Evolutionary conservation across 2,113 vertebrate genomes (phyloP), one percentile per base, ranked within the genome.

Genomic region (Callorhinus ursinus): DNA sequence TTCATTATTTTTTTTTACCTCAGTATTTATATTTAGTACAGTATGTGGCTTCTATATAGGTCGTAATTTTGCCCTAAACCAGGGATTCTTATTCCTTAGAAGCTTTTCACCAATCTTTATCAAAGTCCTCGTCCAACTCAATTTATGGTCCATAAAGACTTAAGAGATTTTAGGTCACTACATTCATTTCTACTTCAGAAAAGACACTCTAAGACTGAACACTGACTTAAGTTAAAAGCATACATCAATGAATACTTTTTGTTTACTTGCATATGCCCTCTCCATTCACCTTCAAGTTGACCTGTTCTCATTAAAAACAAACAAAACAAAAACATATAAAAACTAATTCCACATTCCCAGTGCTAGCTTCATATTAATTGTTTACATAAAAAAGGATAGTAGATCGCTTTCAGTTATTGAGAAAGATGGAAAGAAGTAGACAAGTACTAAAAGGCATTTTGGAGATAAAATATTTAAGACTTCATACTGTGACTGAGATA

Each of bases 51-150:
- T 84, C 57, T 84, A 80, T 21, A 74, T 4, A 93, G 33, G 46
- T 77, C 46, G 94, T 26, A 18, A 93, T 57, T 97, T 94, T 95
- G 19, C 51, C 79, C 53, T 59, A 28, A 1, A 49, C 39, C 74
- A 77, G 21, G 18, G 19, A 84, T 33, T 90, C 91, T 92, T 89
- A 57, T 93, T 97, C 63, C 16, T 21, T 86, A 31, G 39, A 90
- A 71, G 39, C 63, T 81, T 77, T 82, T 91, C 69, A 90, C 28
- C 42, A 82, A 93, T 51, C 16, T 95, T 67, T 90, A 91, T 7
- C 39, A 71, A 83, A 92, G 14, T 72, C 12, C 18, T 93, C 39
- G 49, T 88, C 46, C 96, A 94, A 89, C 26, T 97, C 65, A 95
- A 57, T 42, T 65, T 84, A 85, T 36, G n/a, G 14, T 55, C 39